These are phyloP conservation scores for Myotis davidii DNA, from an alignment of 2,113 vertebrate species.

Conservation along the genomic window DNA sequence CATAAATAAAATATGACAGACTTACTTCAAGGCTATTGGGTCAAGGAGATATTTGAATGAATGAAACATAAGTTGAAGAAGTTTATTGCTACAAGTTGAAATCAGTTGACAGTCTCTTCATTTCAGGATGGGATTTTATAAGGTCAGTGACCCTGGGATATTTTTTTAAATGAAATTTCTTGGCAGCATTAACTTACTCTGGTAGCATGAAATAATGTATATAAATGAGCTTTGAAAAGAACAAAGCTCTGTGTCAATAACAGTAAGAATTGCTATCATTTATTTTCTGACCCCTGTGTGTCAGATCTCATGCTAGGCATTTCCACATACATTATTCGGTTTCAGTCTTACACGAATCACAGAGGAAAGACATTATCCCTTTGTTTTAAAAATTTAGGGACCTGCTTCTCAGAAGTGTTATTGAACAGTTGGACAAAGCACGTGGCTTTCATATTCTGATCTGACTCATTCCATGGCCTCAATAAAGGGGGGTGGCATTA, in stretches of 20 bases:
- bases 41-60: constrained; percentile 66
- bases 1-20: constrained; percentile 68
- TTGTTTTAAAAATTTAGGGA: neutral
- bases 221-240: constrained; percentile 46
- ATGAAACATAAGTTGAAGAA: constrained; percentile 37
- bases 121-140: constrained; percentile 54
- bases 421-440: neutral
- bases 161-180: constrained; percentile 54
- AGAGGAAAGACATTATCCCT: neutral
- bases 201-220: constrained; percentile 42
- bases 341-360: constrained; percentile 25
- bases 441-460: neutral
- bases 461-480: neutral
- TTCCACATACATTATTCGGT: constrained; percentile 6
- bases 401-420: neutral
- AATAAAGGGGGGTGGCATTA: neutral
- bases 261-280: constrained; percentile 48
- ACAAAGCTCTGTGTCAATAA: constrained; percentile 42
- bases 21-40: neutral
- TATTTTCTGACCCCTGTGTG: constrained; percentile 20
- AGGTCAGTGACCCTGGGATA: constrained; percentile 26
- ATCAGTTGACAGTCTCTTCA: neutral
- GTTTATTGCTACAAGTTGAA: constrained; percentile 55
- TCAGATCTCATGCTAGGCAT: neutral
- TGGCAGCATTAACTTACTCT: constrained; percentile 43